Base-by-base conservation (phyloP, 2,888 invertebrate species). In the Unio delphinus region DNA sequence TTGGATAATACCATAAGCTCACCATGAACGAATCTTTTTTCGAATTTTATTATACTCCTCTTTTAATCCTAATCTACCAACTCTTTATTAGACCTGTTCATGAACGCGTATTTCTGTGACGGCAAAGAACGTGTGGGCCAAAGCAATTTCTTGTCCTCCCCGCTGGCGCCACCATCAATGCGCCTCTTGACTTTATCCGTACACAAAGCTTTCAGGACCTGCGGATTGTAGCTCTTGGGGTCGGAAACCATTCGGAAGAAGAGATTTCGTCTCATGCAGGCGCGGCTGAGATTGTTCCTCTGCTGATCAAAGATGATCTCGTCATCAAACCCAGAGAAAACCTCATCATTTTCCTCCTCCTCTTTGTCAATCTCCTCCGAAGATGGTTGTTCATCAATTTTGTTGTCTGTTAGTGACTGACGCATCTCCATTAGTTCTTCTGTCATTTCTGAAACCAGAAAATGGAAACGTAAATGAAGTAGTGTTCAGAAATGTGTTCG, bases 181-280 rank as follows among this genome's bases (percentile, higher is more conserved):
- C 45, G 45, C 3, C 11, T 45, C 45, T 45, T 45, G 45, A 45
- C 45, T 45, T 45, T 45, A 11, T 83, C 83, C 17, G 71, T 64
- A 65, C 80, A 74, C 54, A 91, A 81, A 30, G 91, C 90, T 60
- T 89, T 87, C 55, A 90, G 88, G 26, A 89, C 83, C 60, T 83
- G 80, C 4, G 86, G 86, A 69, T 88, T 86, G 80, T 89, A 89
- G 59, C 88, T 87, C 70, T 88, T 89, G 0, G 90, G 89, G 75
- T 90, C 90, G 1, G 89, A 89, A 64, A 90, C 87, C 89, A 90
- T 90, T 61, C 81, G 61, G 73, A 89, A 85, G 65, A 90, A 88
- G 23, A 87, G 68, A 71, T 85, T 89, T n/a, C 90, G 71, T 6
- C 88, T 78, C 55, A 84, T 70, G 64, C 84, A 78, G 2, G 84